Base-by-base conservation (phyloP, 1,140 invertebrate species). In the Teleopsis dalmanni region DNA sequence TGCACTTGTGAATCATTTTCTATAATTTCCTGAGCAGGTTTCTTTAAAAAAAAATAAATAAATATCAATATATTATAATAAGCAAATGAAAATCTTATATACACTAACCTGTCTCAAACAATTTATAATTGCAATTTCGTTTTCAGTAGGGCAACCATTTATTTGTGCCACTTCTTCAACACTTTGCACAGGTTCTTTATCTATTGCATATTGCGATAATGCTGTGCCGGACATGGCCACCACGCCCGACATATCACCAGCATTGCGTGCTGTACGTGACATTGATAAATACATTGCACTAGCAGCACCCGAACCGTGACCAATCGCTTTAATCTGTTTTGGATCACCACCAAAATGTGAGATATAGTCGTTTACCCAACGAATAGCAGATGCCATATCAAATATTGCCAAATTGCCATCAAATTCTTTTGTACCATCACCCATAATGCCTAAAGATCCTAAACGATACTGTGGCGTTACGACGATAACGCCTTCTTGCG, bases 381-480 rank as follows among this genome's bases (percentile, higher is more conserved):
- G 70, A 3, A 85, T 62, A 0, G 83, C 84, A 2, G 80, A 54
- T 3, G 76, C 72, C 71, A 86, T 80, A 57, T 88, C 85, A 68
- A 83, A 78, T 50, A 86, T 67, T 4, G 78, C 84, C 35, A 78
- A 77, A 59, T 87, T 87, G 2, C 84, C 85, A 25, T 82, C 78
- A 13, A 85, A 73, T 47, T 84, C 76, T 49, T 75, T 71, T 11
- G 76, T 78, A 22, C 78, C 78, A 21, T 77, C 81, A 38, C 82
- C 83, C 31, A 88, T 63, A 57, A 87, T 88, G 10, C 87, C 87
- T 46, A 91, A 69, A 1, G 85, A 79, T 36, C 88, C 88, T 11
- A 91, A 72, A 50, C 88, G 76, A 55, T 91, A 91, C 53, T 91
- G 88, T 19, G 90, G 80, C 0, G 86, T 82, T 2, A 91, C 85